phyloP scores from a whole-genome alignment of 1,140 invertebrate species.

The Lasioglossum baleicum region DNA sequence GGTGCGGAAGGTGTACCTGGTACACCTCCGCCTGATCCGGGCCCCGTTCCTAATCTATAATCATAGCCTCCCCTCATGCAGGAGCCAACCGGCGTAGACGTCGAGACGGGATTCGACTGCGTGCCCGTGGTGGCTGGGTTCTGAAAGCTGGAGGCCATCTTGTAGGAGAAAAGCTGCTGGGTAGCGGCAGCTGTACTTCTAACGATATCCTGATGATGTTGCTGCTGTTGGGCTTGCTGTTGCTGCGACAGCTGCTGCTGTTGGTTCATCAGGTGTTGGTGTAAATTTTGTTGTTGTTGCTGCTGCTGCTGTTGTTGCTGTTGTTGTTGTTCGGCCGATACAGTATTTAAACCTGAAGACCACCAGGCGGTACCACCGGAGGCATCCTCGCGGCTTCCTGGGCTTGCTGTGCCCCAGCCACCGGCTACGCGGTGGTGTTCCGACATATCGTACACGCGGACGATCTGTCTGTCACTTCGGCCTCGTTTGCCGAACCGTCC shows the following conservation, averaged over 20 bases:
- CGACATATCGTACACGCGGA: slow-evolving; percentile 73
- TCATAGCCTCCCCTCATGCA: slow-evolving; percentile 82
- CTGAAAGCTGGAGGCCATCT: slow-evolving; percentile 90
- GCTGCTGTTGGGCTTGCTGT: slow-evolving; percentile 76
- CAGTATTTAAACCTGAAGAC: slow-evolving; percentile 73
- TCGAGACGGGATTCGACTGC: slow-evolving; percentile 77
- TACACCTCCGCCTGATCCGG: slow-evolving; percentile 74
- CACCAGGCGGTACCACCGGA: slow-evolving; percentile 80
- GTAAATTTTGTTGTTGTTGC: slow-evolving; percentile 76
- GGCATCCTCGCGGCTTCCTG: slow-evolving; percentile 80
- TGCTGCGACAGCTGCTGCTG: slow-evolving; percentile 72
- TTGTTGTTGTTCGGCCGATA: slow-evolving; percentile 67
- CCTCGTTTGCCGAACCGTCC: slow-evolving; percentile 55
- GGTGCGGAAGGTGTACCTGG: slow-evolving; percentile 77
- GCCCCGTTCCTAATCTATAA: slow-evolving; percentile 81
- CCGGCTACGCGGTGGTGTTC: slow-evolving; percentile 79
- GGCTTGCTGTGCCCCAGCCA: slow-evolving; percentile 77
- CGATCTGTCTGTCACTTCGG: slow-evolving; percentile 58
- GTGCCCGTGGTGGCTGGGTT: slow-evolving; percentile 83
- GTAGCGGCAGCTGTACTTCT: slow-evolving; percentile 83
- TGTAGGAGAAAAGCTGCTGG: slow-evolving; percentile 90
- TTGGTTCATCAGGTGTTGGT: slow-evolving; percentile 74
- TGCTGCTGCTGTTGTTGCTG: slow-evolving; percentile 70
- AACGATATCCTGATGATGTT: slow-evolving; percentile 77
- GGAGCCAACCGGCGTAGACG: slow-evolving; percentile 76